Percentiles rank a stretch among this genome's conserved stretches.
These are phyloP conservation scores for Graptemys geographica DNA, from an alignment of 2,797 vertebrate species.

Conservation along the genomic window DNA sequence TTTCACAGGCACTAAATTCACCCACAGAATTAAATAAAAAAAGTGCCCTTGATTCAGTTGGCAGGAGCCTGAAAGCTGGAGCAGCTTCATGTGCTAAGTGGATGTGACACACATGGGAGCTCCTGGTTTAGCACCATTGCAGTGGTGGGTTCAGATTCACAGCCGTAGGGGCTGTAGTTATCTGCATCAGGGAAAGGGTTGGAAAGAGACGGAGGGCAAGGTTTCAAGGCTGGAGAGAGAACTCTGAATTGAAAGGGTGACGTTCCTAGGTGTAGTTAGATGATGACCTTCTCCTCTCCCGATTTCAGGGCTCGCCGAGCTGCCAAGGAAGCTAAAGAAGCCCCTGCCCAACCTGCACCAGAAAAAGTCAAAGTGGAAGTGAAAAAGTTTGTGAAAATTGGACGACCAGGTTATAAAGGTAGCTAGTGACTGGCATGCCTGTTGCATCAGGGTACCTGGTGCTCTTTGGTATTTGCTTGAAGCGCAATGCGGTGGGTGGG, in stretches of 20 bases:
- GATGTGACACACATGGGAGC: neutral
- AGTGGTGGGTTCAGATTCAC: neutral
- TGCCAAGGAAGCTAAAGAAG: slow-evolving; percentile 98
- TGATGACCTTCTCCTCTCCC: fast-evolving
- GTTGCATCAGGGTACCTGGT: fast-evolving
- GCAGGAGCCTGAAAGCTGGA: neutral
- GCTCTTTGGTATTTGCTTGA: neutral
- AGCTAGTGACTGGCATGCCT: fast-evolving
- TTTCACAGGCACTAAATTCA: neutral
- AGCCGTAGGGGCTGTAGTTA: neutral
- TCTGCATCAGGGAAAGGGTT: neutral
- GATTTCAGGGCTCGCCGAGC: slow-evolving; percentile 90
- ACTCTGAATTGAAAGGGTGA: neutral
- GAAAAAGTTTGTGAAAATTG: slow-evolving; percentile 99
- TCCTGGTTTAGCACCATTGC: neutral
- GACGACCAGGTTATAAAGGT: slow-evolving; percentile 98
- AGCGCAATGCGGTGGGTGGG: neutral
- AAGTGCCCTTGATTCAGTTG: neutral
- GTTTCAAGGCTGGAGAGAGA: neutral
- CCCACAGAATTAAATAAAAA: neutral
- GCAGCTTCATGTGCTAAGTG: neutral
- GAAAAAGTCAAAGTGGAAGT: slow-evolving; percentile 99
- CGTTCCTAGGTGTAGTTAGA: neutral
- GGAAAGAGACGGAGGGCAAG: neutral
- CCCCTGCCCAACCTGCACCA: slow-evolving; percentile 95